Base-by-base conservation (phyloP, 2,888 invertebrate genomes). In the Idaea dimidiata region DNA sequence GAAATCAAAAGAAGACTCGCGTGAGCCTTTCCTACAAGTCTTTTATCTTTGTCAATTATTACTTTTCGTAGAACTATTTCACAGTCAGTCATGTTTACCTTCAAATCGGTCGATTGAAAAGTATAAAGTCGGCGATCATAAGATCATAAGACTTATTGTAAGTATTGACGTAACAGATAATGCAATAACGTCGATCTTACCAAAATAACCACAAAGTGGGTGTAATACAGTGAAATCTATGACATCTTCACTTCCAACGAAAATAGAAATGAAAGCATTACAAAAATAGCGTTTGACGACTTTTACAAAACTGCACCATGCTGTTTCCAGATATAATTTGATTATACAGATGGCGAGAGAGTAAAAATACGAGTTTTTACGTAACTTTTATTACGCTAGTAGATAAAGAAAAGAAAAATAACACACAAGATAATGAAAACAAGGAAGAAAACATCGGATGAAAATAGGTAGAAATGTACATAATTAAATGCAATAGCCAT, bases 101-200 rank as follows among this genome's bases (percentile, higher is more conserved):
- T 43, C 33, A 43, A 43, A 43, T 43, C 43, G 8, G 43, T 14
- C 14, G 14, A 43, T 10, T 3, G 43, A 43, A 43, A 43, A 43
- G 43, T 43, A 10, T 6, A 3, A 8, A 43, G 43, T 43, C 43
- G 69, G 64, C 73, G 77, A 76, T 75, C 78, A 71, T 62, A 56
- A 67, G 68, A 71, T 75, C 78, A 71, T 62, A 56, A 67, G 68
- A 71, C 75, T 76, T 76, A 73, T 43, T 43, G 10, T 24, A 24
- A 5, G 24, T 43, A 43, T 43, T 43, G 43, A 43, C 43, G 43
- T 43, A 43, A 43, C 43, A 43, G 43, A 10, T 43, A 43, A 43
- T 43, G 43, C 43, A 43, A 43, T 43, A 43, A 43, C 43, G 43
- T 43, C 43, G 43, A 43, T 43, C 43, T 43, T 43, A 43, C 43